A percentile compares a stretch with the other conserved stretches of the same genome.
phyloP scores from a whole-genome alignment of 2,888 invertebrate genomes.

The Myopa tessellatipennis region DNA sequence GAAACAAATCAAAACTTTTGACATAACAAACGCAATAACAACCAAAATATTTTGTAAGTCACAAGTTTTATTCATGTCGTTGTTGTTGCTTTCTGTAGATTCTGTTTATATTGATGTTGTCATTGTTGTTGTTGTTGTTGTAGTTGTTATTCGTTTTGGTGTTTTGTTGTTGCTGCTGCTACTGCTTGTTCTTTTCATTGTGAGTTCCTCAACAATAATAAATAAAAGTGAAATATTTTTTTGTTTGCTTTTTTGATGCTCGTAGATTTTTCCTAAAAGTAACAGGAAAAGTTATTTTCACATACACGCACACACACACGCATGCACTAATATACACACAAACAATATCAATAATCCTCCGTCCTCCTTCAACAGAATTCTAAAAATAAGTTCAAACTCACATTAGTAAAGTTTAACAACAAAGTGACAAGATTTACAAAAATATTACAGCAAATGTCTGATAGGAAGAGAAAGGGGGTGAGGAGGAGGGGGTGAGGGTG shows the following conservation, averaged over 20 bases:
- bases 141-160: background rate
- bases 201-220: slow-evolving; percentile 47
- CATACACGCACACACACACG: background rate
- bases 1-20: slow-evolving; percentile 62
- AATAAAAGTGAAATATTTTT: background rate
- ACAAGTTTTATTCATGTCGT: background rate
- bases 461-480: background rate
- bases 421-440: slow-evolving; percentile 39
- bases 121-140: background rate
- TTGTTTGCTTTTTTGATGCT: background rate
- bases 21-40: slow-evolving; percentile 57
- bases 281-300: slow-evolving; percentile 1
- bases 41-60: background rate
- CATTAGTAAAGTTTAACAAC: slow-evolving; percentile 41
- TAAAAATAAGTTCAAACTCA: slow-evolving; percentile 40
- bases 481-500: too few species aligned
- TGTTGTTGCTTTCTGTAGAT: background rate
- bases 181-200: background rate
- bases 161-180: background rate
- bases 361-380: background rate
- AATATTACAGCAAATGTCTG: slow-evolving; percentile 25
- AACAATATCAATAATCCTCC: background rate
- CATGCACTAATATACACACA: slow-evolving; percentile 13
- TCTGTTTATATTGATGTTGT: background rate
- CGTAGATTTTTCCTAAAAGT: background rate